Evolutionary conservation across 2,888 invertebrate species (phyloP).

Genomic region (Metellina segmentata): DNA sequence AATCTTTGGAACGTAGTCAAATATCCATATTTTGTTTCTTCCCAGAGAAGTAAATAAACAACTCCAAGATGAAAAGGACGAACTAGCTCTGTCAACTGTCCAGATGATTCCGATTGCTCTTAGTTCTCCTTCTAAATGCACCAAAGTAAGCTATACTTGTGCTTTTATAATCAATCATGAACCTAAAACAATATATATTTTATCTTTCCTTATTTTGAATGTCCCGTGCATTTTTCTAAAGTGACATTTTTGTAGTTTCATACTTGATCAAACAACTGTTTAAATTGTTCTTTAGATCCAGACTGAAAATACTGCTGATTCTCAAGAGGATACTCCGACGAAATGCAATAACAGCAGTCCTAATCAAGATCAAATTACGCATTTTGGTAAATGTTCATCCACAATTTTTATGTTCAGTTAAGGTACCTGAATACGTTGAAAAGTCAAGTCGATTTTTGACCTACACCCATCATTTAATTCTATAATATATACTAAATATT

Average conservation of each 20-base stretch:
- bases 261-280: background rate
- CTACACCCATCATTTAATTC: too few relatives aligned
- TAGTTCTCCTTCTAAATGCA: background rate
- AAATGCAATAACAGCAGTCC: background rate
- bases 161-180: background rate
- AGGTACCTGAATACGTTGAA: too few relatives aligned
- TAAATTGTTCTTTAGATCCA: background rate
- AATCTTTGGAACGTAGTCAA: background rate
- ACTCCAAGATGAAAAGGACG: slow-evolving; percentile 82
- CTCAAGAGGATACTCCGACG: background rate
- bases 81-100: slow-evolving; percentile 73
- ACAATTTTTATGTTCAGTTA: background rate
- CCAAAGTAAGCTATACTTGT: slow-evolving; percentile 11
- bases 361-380: background rate
- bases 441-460: too few relatives aligned
- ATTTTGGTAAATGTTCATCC: background rate
- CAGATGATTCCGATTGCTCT: background rate
- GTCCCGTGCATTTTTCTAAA: background rate
- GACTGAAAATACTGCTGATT: background rate
- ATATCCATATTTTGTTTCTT: slow-evolving; percentile 37
- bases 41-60: slow-evolving; percentile 81
- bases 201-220: background rate
- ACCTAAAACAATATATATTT: background rate
- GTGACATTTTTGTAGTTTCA: background rate
- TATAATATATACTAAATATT: too few relatives aligned